A percentile compares a stretch with the other conserved stretches of the same genome.
These are phyloP conservation scores for Centropristis striata DNA, from an alignment of 2,113 vertebrate genomes.

Conservation along the genomic window DNA sequence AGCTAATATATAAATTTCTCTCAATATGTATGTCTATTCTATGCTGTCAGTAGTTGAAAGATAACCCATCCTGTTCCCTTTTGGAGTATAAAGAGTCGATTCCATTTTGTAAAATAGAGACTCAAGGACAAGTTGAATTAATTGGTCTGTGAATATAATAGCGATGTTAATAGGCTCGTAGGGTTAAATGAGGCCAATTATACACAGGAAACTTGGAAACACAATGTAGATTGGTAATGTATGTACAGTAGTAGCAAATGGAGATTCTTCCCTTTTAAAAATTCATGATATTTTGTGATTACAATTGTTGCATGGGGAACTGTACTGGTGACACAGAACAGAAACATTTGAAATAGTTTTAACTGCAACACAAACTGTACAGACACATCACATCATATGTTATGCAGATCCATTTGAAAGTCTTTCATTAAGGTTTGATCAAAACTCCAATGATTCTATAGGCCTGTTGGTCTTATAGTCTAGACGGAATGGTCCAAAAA, in stretches of 20 bases:
- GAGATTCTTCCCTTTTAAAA: background rate
- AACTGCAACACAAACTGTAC: conserved; percentile 3
- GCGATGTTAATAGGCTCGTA: background rate
- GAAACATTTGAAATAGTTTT: background rate
- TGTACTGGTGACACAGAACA: background rate
- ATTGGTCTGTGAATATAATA: conserved; percentile 36
- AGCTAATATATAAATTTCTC: conserved; percentile 77
- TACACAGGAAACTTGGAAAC: conserved; percentile 8
- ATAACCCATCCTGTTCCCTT: conserved; percentile 22
- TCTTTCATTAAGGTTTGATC: background rate
- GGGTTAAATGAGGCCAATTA: conserved; percentile 1
- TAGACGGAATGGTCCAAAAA: too few relatives aligned
- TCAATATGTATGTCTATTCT: conserved; percentile 70
- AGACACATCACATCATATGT: background rate
- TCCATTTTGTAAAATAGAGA: conserved; percentile 43
- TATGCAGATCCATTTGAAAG: conserved; percentile 9
- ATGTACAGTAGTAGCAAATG: background rate
- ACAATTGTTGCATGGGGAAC: conserved; percentile 10
- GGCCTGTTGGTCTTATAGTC: too few relatives aligned
- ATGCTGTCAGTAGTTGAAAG: conserved; percentile 66
- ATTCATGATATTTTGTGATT: background rate
- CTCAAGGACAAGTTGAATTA: background rate
- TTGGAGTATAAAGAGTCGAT: conserved; percentile 32
- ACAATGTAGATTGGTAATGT: conserved; percentile 8
- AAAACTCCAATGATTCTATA: background rate